Evolutionary conservation across 2,888 invertebrate species (phyloP).

Genomic region (Neuroscelio doddi): DNA sequence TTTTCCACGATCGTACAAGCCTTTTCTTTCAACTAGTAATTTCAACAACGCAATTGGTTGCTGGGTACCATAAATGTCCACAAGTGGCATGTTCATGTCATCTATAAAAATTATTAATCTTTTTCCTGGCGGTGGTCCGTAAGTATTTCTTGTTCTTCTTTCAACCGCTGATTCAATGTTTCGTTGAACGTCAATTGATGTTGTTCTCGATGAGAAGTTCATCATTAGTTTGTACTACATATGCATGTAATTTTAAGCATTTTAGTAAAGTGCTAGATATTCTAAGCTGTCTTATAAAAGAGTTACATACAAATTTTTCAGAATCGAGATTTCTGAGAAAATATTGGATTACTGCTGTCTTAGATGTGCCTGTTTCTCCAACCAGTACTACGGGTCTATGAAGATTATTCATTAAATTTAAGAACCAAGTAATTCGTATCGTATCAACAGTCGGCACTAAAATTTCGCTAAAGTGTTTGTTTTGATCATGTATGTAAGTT

Average conservation of each 20-base stretch:
- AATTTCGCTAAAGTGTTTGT: slow-evolving; percentile 84
- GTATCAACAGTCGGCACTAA: slow-evolving; percentile 94
- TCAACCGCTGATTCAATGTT: slow-evolving; percentile 91
- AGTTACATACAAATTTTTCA: slow-evolving; percentile 79
- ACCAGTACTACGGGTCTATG: slow-evolving; percentile 87
- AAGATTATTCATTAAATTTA: slow-evolving; percentile 83
- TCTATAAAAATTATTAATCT: slow-evolving; percentile 92
- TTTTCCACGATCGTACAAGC: slow-evolving; percentile 91
- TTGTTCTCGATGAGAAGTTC: slow-evolving; percentile 94
- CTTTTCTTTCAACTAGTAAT: slow-evolving; percentile 89
- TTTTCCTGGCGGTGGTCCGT: slow-evolving; percentile 92
- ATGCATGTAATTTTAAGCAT: neutral
- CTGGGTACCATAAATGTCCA: slow-evolving; percentile 92
- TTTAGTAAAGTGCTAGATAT: no score
- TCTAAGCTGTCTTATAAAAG: no score
- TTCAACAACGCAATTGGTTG: slow-evolving; percentile 95
- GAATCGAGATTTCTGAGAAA: slow-evolving; percentile 82
- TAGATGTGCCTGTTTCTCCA: slow-evolving; percentile 94
- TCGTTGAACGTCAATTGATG: slow-evolving; percentile 91
- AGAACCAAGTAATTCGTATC: slow-evolving; percentile 83
- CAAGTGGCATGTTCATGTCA: slow-evolving; percentile 95
- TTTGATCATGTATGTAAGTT: slow-evolving; percentile 81
- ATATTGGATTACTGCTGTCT: slow-evolving; percentile 90
- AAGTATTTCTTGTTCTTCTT: slow-evolving; percentile 91
- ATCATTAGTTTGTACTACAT: slow-evolving; percentile 83